A percentile compares a stretch with the other conserved stretches of the same genome.
Evolutionary conservation across 2,888 invertebrate species (phyloP).

Genomic region (Patella pellucida): DNA sequence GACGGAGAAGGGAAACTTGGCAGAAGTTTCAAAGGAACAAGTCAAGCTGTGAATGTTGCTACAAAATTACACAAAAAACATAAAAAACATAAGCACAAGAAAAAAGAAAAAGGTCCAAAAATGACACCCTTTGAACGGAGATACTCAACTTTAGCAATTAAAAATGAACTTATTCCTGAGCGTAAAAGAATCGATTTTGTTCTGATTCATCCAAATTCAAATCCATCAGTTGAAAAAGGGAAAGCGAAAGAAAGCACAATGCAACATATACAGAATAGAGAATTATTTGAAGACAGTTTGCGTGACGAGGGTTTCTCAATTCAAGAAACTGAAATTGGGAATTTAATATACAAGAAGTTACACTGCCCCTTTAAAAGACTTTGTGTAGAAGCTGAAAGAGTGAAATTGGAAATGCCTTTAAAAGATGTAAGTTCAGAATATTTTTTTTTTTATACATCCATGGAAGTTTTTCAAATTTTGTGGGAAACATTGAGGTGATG

Average conservation of each 20-base stretch:
- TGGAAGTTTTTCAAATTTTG: too few species aligned
- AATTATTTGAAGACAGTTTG: conserved; percentile 55
- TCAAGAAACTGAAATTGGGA: conserved; percentile 45
- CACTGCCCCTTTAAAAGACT: conserved; percentile 66
- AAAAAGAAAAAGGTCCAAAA: conserved; percentile 28
- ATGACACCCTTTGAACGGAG: conserved; percentile 45
- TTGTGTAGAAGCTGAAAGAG: conserved; percentile 66
- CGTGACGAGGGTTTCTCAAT: conserved; percentile 59
- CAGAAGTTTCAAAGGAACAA: neutral
- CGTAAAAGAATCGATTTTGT: conserved; percentile 66
- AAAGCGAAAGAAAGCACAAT: conserved; percentile 33
- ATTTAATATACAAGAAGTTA: conserved; percentile 53
- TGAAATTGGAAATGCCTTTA: conserved; percentile 68
- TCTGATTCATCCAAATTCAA: conserved; percentile 47
- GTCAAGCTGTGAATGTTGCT: neutral
- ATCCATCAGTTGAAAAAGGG: conserved; percentile 29
- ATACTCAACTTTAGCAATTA: conserved; percentile 50
- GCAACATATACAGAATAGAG: conserved; percentile 32
- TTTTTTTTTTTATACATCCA: too few species aligned
- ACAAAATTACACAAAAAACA: neutral
- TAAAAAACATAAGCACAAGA: conserved; percentile 8
- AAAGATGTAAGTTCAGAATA: conserved; percentile 56
- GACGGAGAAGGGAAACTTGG: neutral
- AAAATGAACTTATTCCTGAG: conserved; percentile 42
- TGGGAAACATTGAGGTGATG: too few species aligned